Evolutionary conservation across 37 sponge, comb jelly and placozoan species (phyloP), one percentile per base, ranked within the genome.

Genomic region (Aplysina aerophoba): DNA sequence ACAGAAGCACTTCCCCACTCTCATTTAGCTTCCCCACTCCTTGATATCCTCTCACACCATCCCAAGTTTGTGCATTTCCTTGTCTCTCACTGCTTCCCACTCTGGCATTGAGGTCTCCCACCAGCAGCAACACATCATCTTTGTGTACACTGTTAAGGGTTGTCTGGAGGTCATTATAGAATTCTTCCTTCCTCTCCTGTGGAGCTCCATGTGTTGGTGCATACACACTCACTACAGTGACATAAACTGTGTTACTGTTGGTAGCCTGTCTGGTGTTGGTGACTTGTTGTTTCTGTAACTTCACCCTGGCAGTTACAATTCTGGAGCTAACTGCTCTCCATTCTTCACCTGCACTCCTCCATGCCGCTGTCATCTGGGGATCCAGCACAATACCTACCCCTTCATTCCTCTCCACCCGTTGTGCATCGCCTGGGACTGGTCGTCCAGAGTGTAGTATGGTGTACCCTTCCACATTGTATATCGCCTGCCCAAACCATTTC

Each of bases 331-430:
- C 59, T 13, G 81, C 24, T 24, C 16, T 54, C 81, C 81, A 80
- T 13, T 12, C 13, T 31, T 8, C 59, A 8, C 81, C 81, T 16
- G 54, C 53, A 80, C n/a, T 54, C 81, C 59, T 80, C 81, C 81
- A 80, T 14, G 54, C 11, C n/a, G 30, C 30, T 13, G 59, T 59
- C 81, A 80, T 80, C 15, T 6, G 8, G 13, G 81, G 57, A 17
- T 80, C 57, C 19, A 80, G 56, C 55, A 80, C 81, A 80, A 80
- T 80, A 50, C 58, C 81, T 31, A 80, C 81, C 8, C 81, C 81
- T 27, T 80, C 81, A 80, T 54, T 54, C 17, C 81, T 41, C 25
- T 53, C n/a, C 8, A 80, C 81, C 21, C 33, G 21, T 21, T 80
- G 59, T 27, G 30, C 81, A 80, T 11, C 17, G 14, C 6, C 58